These are phyloP conservation scores for Meiosimyza platycephala DNA, from an alignment of 2,888 invertebrate genomes.

Conservation along the genomic window DNA sequence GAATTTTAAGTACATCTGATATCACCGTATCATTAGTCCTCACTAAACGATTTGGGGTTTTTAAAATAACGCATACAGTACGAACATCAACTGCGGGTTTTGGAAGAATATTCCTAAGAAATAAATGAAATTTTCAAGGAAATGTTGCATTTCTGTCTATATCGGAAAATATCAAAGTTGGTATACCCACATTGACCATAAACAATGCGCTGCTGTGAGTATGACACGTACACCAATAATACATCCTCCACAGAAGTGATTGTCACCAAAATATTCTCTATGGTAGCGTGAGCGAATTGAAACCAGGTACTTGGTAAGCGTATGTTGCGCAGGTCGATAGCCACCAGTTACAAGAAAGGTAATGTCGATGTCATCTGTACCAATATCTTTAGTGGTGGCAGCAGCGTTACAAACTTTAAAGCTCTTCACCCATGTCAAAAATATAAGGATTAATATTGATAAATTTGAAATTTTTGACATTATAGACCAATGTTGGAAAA, in stretches of 20 bases:
- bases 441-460: neutral
- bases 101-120: too few relatives aligned
- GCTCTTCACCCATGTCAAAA: neutral
- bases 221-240: neutral
- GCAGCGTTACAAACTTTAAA: neutral
- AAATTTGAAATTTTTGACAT: conserved; percentile 14
- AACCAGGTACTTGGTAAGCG: conserved; percentile 34
- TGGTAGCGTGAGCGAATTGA: conserved; percentile 12
- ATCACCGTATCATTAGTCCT: conserved; percentile 13
- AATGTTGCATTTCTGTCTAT: too few relatives aligned
- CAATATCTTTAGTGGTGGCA: neutral
- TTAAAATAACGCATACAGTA: conserved; percentile 23
- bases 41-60: conserved; percentile 30
- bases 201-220: conserved; percentile 27
- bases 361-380: neutral
- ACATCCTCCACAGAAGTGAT: conserved; percentile 20
- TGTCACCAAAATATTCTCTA: conserved; percentile 28
- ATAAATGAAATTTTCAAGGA: too few relatives aligned
- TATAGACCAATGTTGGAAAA: too few relatives aligned
- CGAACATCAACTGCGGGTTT: too few relatives aligned
- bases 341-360: conserved; percentile 37
- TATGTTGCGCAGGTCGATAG: conserved; percentile 22
- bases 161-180: too few relatives aligned
- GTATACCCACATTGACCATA: conserved; percentile 34
- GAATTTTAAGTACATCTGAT: conserved; percentile 16